Percentiles rank a stretch among this genome's conserved stretches.
These are phyloP conservation scores for Sympetrum striolatum DNA, from an alignment of 2,888 invertebrate genomes.

Conservation along the genomic window DNA sequence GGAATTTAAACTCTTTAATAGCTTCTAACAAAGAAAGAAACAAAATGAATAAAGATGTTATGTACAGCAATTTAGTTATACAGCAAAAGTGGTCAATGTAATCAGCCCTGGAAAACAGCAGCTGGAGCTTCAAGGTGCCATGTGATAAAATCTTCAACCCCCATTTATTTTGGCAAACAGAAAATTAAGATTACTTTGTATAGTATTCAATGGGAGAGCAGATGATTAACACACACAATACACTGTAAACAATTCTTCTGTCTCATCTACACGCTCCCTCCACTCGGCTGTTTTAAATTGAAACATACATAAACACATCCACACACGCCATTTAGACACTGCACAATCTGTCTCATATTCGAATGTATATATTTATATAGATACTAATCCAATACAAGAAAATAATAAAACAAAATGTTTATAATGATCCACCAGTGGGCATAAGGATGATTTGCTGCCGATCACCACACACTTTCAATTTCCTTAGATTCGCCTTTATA, in stretches of 20 bases:
- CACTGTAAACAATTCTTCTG: constrained; percentile 12
- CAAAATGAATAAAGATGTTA: not conserved
- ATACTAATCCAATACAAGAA: constrained; percentile 24
- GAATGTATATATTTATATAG: constrained; percentile 32
- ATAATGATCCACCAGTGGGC: constrained; percentile 8
- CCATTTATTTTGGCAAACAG: constrained; percentile 35
- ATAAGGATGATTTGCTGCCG: constrained; percentile 16
- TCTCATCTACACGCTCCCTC: constrained; percentile 17
- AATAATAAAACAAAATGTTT: constrained; percentile 37
- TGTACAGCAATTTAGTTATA: not conserved
- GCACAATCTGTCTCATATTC: constrained; percentile 31
- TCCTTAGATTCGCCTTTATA: not conserved
- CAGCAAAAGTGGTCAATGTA: not conserved
- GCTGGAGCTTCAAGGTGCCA: constrained; percentile 3
- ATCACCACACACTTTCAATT: not conserved
- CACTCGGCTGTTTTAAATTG: constrained; percentile 3
- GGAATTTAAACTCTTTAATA: not conserved
- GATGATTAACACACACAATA: constrained; percentile 34
- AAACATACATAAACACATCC: constrained; percentile 37
- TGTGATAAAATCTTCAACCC: constrained; percentile 25
- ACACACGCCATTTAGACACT: constrained; percentile 33
- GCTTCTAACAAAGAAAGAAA: not conserved
- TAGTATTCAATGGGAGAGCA: constrained; percentile 40
- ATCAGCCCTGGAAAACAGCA: constrained; percentile 22
- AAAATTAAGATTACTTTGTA: constrained; percentile 22